Conservation (phyloP, 23 tunicate species). For the Ascidia mentula region DNA sequence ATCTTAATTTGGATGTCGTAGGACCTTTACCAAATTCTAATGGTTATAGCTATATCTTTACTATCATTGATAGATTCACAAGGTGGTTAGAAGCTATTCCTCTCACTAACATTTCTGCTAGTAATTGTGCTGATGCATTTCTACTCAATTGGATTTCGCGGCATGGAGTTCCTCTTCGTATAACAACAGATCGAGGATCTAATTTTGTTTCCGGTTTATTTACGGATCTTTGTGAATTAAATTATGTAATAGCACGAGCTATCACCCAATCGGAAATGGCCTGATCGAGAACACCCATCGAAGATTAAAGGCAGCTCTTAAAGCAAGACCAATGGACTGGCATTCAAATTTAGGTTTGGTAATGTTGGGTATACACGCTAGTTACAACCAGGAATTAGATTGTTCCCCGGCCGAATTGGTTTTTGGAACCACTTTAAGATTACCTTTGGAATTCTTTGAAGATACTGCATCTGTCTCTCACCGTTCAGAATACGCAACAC, state of each 20-base stretch:
- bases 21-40: conserved; percentile 22
- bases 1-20: conserved; percentile 13
- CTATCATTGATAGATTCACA: background rate
- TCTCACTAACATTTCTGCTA: conserved; percentile 33
- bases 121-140: conserved; percentile 13
- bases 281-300: conserved; percentile 9
- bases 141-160: conserved; percentile 13
- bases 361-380: conserved; percentile 8
- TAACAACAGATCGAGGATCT: conserved; percentile 25
- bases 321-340: conserved; percentile 13
- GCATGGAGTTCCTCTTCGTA: conserved; percentile 14
- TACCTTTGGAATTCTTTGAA: conserved; percentile 22
- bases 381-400: conserved; percentile 11
- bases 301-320: conserved; percentile 3
- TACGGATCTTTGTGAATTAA: conserved; percentile 9
- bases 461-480: background rate
- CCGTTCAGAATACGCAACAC: background rate
- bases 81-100: conserved; percentile 24
- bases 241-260: background rate
- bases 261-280: conserved; percentile 15
- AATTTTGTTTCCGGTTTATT: conserved; percentile 10
- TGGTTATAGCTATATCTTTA: conserved; percentile 12
- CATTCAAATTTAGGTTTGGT: conserved; percentile 9
- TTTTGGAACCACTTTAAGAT: conserved; percentile 15
- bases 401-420: conserved; percentile 17